phyloP scores from a whole-genome alignment of 37 sponge, comb jelly and placozoan genomes.

The Diacarnus erythraeanus region DNA sequence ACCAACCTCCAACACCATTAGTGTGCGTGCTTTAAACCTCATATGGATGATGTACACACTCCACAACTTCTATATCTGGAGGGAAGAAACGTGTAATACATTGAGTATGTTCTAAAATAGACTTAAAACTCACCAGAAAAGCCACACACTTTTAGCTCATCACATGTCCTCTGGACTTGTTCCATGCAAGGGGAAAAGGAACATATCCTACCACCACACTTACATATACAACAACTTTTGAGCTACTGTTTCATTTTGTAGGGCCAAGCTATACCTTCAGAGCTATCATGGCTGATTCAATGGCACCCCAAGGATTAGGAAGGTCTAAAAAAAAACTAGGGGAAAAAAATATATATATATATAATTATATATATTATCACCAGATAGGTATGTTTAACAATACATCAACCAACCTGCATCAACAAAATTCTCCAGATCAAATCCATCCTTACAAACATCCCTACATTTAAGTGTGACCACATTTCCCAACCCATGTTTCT shows the following conservation, averaged over 20 bases:
- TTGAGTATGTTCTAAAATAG: not conserved
- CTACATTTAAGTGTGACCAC: slow-evolving; percentile 75
- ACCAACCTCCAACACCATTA: slow-evolving; percentile 58
- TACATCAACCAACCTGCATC: too few species aligned
- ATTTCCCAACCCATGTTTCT: slow-evolving; percentile 74
- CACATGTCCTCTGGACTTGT: slow-evolving; percentile 92
- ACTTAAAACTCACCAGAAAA: slow-evolving; percentile 66
- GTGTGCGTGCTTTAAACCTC: slow-evolving; percentile 36
- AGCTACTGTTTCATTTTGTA: too few species aligned
- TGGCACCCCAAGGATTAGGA: slow-evolving; percentile 91
- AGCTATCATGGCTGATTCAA: slow-evolving; percentile 55
- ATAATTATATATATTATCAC: too few species aligned
- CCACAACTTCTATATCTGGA: slow-evolving; percentile 75
- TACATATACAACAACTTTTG: too few species aligned
- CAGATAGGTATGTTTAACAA: too few species aligned
- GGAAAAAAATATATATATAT: too few species aligned
- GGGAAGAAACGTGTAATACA: not conserved
- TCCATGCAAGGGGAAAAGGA: slow-evolving; percentile 98
- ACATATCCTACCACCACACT: slow-evolving; percentile 85
- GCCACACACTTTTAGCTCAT: slow-evolving; percentile 53
- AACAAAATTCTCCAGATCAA: slow-evolving; percentile 67
- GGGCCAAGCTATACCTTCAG: slow-evolving; percentile 50
- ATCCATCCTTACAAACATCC: slow-evolving; percentile 94
- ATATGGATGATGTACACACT: slow-evolving; percentile 72
- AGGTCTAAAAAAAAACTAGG: too few species aligned